Percentiles rank a stretch among this genome's conserved stretches.
Conservation (phyloP, 2,797 vertebrate species). For the Crenichthys baileyi region DNA sequence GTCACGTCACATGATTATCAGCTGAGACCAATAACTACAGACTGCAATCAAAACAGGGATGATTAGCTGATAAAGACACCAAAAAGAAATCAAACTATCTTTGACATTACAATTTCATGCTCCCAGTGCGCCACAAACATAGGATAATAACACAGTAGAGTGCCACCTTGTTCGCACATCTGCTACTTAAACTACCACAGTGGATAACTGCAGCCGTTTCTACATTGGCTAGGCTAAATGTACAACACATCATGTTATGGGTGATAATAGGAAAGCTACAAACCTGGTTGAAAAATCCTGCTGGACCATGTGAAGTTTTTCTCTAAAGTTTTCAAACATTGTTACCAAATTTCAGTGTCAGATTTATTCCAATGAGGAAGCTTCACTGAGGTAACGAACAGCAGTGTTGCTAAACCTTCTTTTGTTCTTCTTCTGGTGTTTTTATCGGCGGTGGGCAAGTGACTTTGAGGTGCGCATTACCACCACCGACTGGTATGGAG, state of each 20-base stretch:
- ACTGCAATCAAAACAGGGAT: neutral
- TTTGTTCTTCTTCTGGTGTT: neutral
- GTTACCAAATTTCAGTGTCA: neutral
- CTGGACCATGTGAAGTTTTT: conserved; percentile 90
- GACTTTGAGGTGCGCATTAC: no score
- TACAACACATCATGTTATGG: neutral
- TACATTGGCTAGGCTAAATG: neutral
- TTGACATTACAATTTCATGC: neutral
- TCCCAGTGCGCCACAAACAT: neutral
- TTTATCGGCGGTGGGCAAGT: no score
- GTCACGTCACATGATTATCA: conserved; percentile 72
- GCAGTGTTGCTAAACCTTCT: neutral
- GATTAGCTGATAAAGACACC: neutral
- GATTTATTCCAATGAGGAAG: neutral
- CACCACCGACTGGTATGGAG: no score
- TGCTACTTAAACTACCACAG: neutral
- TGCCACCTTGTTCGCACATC: neutral
- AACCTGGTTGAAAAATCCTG: conserved; percentile 91
- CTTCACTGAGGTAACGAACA: neutral
- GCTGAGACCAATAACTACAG: conserved; percentile 48
- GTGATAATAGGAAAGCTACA: neutral
- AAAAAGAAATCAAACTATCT: neutral
- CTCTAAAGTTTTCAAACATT: conserved; percentile 92
- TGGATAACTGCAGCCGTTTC: neutral
- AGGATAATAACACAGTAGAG: neutral